These are phyloP conservation scores for Acronicta leporina DNA, from an alignment of 2,888 invertebrate species.

Conservation along the genomic window DNA sequence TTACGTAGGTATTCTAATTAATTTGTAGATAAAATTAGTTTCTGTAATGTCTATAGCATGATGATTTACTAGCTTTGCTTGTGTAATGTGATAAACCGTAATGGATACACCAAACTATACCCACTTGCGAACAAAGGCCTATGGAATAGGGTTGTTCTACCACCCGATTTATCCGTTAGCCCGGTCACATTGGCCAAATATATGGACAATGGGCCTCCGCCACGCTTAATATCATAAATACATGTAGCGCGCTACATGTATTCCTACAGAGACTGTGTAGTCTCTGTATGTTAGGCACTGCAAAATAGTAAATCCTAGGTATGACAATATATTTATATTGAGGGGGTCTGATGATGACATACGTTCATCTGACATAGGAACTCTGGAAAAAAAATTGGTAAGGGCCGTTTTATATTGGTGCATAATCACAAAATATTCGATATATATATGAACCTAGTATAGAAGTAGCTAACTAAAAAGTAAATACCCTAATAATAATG, in stretches of 20 bases:
- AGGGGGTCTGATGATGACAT: no score
- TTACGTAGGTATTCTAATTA: conserved; percentile 1
- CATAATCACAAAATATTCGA: no score
- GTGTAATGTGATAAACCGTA: conserved; percentile 57
- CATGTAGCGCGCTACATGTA: conserved; percentile 3
- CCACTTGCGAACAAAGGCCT: conserved; percentile 74
- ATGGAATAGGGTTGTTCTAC: conserved; percentile 76
- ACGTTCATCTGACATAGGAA: no score
- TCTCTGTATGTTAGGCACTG: neutral
- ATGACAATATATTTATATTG: no score
- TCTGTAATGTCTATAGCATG: conserved; percentile 10
- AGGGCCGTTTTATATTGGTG: no score
- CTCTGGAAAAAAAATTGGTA: no score
- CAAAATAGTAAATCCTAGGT: neutral
- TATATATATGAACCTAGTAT: no score
- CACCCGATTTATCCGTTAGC: conserved; percentile 78
- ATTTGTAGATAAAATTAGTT: conserved; percentile 4
- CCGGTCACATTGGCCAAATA: conserved; percentile 70
- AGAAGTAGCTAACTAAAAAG: no score
- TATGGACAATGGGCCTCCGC: conserved; percentile 65
- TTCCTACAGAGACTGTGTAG: conserved; percentile 7
- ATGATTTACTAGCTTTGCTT: conserved; percentile 29
- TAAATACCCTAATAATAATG: no score
- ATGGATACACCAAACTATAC: conserved; percentile 62
- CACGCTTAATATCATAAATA: conserved; percentile 45